Evolutionary conservation across 2,888 invertebrate genomes (phyloP).

Genomic region (Cheilosia pagana): DNA sequence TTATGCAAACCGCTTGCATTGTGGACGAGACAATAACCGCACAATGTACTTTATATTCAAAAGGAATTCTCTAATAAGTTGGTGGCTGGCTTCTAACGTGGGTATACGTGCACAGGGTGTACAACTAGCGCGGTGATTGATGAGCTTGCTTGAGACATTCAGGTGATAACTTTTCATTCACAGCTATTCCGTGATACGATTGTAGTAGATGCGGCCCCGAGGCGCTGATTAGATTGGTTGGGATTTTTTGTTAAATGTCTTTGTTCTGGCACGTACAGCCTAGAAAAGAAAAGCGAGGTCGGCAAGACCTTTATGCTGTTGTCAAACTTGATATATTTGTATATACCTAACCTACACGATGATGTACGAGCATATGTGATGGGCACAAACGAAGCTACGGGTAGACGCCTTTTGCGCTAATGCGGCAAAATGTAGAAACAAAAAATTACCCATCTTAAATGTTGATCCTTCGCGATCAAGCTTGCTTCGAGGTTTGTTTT

Average conservation of each 20-base stretch:
- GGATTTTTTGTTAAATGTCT: not conserved
- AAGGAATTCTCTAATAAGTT: conserved; percentile 61
- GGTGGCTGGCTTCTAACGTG: conserved; percentile 34
- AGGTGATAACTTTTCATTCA: conserved; percentile 24
- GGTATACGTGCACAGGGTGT: conserved; percentile 45
- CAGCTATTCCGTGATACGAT: conserved; percentile 19
- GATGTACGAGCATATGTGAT: not conserved
- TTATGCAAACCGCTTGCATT: conserved; percentile 70
- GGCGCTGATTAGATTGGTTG: conserved; percentile 3
- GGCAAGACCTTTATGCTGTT: too few relatives aligned
- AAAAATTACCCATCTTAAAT: too few relatives aligned
- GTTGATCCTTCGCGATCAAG: not conserved
- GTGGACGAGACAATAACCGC: conserved; percentile 63
- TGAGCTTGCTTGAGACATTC: conserved; percentile 27
- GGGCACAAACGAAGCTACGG: not conserved
- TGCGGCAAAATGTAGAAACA: too few relatives aligned
- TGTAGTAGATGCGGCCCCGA: not conserved
- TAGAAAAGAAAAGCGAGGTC: too few relatives aligned
- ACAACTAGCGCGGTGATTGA: conserved; percentile 15
- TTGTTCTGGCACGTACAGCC: not conserved
- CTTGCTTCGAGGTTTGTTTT: not conserved
- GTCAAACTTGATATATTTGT: too few relatives aligned
- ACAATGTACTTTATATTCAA: conserved; percentile 58
- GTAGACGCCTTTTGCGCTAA: too few relatives aligned
- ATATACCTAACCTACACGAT: too few relatives aligned